phyloP scores from a whole-genome alignment of 2,113 vertebrate species.

The Xerus inauris region DNA sequence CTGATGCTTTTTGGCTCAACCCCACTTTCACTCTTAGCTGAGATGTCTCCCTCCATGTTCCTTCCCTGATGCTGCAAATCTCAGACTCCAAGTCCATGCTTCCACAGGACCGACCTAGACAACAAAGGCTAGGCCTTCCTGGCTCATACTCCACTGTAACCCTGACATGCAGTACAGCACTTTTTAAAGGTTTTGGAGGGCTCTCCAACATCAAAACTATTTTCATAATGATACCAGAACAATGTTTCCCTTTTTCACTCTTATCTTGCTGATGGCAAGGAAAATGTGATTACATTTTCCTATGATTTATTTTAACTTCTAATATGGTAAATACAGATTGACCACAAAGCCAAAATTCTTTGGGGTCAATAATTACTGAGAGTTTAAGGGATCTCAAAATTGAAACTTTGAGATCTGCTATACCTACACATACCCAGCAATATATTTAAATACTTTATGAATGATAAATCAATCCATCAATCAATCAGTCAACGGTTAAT shows the following conservation, averaged over 20 bases:
- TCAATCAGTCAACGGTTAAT: neutral
- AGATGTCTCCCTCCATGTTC: neutral
- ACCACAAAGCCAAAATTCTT: conserved; percentile 14
- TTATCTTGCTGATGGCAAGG: neutral
- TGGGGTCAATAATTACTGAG: neutral
- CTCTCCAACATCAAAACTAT: neutral
- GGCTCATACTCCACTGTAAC: neutral
- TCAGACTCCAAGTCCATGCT: neutral
- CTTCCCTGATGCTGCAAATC: neutral
- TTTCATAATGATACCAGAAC: neutral
- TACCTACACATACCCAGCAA: neutral
- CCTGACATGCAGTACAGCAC: neutral
- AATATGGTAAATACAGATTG: neutral
- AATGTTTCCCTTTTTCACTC: neutral
- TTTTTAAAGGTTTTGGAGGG: neutral
- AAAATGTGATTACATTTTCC: neutral
- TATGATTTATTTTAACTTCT: neutral
- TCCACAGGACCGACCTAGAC: neutral
- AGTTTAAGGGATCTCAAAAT: neutral
- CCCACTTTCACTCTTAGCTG: neutral
- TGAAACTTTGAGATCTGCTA: neutral
- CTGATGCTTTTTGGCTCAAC: no score
- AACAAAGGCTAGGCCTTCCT: neutral
- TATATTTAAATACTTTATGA: neutral
- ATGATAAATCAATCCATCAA: neutral